Conservation (phyloP, 2,113 vertebrate species). For the Lophius piscatorius region DNA sequence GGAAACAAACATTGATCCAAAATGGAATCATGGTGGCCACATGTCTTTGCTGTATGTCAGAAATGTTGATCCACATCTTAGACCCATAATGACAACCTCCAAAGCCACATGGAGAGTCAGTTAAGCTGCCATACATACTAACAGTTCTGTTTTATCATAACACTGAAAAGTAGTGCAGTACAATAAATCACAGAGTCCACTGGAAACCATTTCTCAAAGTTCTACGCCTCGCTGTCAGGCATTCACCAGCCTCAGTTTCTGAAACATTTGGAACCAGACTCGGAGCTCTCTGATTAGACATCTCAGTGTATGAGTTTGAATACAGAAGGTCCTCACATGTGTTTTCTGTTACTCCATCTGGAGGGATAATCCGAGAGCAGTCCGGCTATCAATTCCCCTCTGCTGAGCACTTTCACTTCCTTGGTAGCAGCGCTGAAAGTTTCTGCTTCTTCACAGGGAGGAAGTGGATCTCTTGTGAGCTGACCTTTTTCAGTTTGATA, state of each 20-base stretch:
- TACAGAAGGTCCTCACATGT: conserved; percentile 50
- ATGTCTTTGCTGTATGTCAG: conserved; percentile 36
- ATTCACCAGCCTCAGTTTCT: conserved; percentile 13
- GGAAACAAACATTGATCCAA: conserved; percentile 35
- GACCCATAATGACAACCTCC: conserved; percentile 27
- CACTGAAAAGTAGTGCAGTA: conserved; percentile 31
- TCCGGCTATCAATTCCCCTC: conserved; percentile 35
- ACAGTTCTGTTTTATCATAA: conserved; percentile 30
- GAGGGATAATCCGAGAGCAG: conserved; percentile 27
- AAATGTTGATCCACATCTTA: conserved; percentile 25
- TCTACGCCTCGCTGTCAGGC: conserved; percentile 33
- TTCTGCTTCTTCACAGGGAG: conserved; percentile 98
- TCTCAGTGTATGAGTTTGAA: conserved; percentile 29
- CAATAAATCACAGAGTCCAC: neutral
- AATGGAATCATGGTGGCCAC: conserved; percentile 39
- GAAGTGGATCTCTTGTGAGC: conserved; percentile 98
- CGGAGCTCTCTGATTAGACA: conserved; percentile 30
- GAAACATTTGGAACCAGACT: conserved; percentile 21
- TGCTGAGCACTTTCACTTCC: conserved; percentile 83
- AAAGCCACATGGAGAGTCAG: conserved; percentile 28
- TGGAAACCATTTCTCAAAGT: conserved; percentile 7
- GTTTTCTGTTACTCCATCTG: conserved; percentile 41
- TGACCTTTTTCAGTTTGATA: conserved; percentile 98
- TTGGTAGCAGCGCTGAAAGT: conserved; percentile 93
- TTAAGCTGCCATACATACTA: conserved; percentile 53